Evolutionary conservation across 2,888 invertebrate genomes (phyloP).

Genomic region (Drosophila anomelani): DNA sequence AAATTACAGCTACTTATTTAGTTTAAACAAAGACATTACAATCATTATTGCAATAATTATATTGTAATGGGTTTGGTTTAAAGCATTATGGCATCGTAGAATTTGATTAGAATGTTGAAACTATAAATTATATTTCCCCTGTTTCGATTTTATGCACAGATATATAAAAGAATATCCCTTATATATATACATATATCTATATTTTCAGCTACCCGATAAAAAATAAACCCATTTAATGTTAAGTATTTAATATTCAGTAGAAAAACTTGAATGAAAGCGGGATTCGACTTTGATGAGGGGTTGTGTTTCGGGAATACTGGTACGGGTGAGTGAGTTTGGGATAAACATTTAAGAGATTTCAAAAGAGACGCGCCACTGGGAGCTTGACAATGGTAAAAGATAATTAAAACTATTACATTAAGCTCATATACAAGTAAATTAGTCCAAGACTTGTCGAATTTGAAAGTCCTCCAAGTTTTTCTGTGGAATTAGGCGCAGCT

Average conservation of each 20-base stretch:
- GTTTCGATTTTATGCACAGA: too few relatives aligned
- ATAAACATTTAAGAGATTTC: constrained; percentile 8
- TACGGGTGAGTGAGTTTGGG: neutral
- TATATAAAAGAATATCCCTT: too few relatives aligned
- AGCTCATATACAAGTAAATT: neutral
- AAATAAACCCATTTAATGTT: too few relatives aligned
- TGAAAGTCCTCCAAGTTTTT: constrained; percentile 86
- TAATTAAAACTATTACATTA: constrained; percentile 3
- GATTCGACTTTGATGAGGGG: constrained; percentile 10
- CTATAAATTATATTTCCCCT: too few relatives aligned
- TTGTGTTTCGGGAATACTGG: constrained; percentile 23
- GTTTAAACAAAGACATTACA: too few relatives aligned
- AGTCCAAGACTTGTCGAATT: constrained; percentile 80
- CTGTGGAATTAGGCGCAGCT: constrained; percentile 86
- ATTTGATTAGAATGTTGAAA: too few relatives aligned
- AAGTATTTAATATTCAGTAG: neutral
- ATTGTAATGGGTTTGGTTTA: too few relatives aligned
- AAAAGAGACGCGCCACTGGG: neutral
- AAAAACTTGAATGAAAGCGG: constrained; percentile 1
- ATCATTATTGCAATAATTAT: too few relatives aligned
- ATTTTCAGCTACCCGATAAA: too few relatives aligned
- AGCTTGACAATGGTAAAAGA: neutral
- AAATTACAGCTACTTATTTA: too few relatives aligned
- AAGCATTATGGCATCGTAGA: too few relatives aligned
- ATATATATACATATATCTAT: too few relatives aligned